These are phyloP conservation scores for Dione vanillae DNA, from an alignment of 2,888 invertebrate genomes.

Conservation along the genomic window DNA sequence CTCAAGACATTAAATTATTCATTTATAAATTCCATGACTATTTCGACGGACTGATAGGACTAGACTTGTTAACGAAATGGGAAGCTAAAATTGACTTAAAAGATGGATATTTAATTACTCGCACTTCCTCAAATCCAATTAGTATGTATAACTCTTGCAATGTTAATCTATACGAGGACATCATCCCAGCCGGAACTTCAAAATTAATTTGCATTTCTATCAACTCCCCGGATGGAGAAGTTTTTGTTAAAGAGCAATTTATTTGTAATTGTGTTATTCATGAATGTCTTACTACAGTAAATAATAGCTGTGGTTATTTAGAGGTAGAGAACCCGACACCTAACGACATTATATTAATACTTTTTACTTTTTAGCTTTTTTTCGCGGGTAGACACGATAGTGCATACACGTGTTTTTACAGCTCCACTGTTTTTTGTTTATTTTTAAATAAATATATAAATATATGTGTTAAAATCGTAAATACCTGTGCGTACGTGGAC, in stretches of 20 bases:
- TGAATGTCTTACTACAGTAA: conserved; percentile 23
- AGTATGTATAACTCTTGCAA: conserved; percentile 47
- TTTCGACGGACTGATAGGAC: not conserved
- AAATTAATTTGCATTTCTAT: conserved; percentile 48
- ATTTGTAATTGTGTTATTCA: conserved; percentile 48
- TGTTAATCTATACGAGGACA: conserved; percentile 48
- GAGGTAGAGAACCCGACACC: conserved; percentile 23
- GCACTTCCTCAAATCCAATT: conserved; percentile 29
- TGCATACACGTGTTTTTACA: no score
- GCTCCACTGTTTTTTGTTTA: no score
- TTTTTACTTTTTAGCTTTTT: no score
- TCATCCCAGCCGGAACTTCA: conserved; percentile 47
- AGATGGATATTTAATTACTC: not conserved
- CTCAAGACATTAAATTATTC: no score
- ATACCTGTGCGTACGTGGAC: no score
- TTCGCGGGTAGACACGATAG: no score
- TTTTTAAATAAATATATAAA: no score
- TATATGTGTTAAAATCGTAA: no score
- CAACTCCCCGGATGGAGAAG: conserved; percentile 45
- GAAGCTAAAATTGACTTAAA: no score
- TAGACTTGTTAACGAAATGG: not conserved
- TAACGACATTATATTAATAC: conserved; percentile 26
- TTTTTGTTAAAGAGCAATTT: conserved; percentile 41
- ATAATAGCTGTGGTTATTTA: conserved; percentile 4
- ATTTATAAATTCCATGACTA: not conserved